Base-by-base conservation (phyloP, 2,113 vertebrate genomes). In the Rhabdornis inornatus region DNA sequence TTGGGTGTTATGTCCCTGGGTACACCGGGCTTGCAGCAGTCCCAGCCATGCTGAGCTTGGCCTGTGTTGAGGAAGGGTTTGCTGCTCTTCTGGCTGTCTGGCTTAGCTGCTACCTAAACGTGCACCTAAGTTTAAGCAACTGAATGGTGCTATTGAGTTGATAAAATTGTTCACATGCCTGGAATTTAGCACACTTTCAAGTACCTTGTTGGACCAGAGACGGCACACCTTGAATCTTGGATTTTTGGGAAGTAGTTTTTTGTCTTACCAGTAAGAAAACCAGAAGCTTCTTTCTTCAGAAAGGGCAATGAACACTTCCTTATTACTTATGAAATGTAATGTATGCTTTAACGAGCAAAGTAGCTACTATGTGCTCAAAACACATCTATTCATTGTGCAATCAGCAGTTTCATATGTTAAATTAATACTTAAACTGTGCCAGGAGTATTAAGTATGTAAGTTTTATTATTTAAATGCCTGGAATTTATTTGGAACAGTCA, bases 391-490 rank as follows among this genome's bases (percentile, higher is more conserved):
- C 91, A 83, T 84, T 89, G 89, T 94, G 92, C 78, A 94, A 95
- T 97, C 94, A 95, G 82, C 89, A 87, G 84, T 90, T 94, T 95
- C 89, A 21, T 83, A 89, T 4, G 40, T 89, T 94, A 97, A 97
- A 97, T 95, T 97, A 95, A 94, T 96, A 91, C 72, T 92, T 95
- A 94, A 95, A 71, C 10, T 37, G 86, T 96, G 79, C 89, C 82
- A 89, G 65, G 84, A 84, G 75, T 81, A 84, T 93, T 95, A 89
- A 92, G 76, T 84, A 33, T 82, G 69, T 92, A 95, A 96, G 90
- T 95, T 92, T 66, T 96, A 70, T 95, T 97, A 87, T 97, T 97
- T 94, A 97, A 96, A 94, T 94, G 76, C 45, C 72, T 35, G 90
- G 77, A 63, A 84, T 96, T 93, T 92, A 89, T 95, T 96, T 87